Evolutionary conservation across 2,113 vertebrate genomes (phyloP), one percentile per base, ranked within the genome.

Genomic region (Apistogramma diplotaenia): DNA sequence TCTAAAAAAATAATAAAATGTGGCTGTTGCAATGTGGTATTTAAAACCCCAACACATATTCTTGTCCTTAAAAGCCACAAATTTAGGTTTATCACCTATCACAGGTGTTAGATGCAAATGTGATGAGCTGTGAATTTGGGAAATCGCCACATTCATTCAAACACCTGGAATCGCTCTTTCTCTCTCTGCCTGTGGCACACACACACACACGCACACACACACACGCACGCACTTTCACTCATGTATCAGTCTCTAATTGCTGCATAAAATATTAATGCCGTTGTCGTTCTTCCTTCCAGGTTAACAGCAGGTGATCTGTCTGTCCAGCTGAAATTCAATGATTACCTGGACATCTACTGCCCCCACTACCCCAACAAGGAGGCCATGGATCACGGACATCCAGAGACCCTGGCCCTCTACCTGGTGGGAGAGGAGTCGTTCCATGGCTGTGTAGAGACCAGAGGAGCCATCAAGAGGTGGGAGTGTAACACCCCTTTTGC

Each of bases 321-420:
- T 3, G 92, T 99, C 91, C 96, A 97, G 91, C 96, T 99, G 83
- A 96, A 96, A 92, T 96, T 99, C 89, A 99, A 97, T 8, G 98
- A 99, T 94, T 99, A 99, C 95, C 94, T 99, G 95, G 98, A 99
- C 93, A 97, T 99, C 94, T 97, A 97, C 93, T 99, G 98, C 92
- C 98, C 98, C 0, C 95, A 98, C 95, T 99, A 98, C 29, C 73
- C 93, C 2, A 59, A 71, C 6, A 73, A 61, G 27, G 79, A 55
- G 8, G 10, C 93, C 88, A 76, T 33, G 35, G 87, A 74, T 19
- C 6, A 87, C 1, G 53, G 46, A 58, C 40, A 95, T n/a, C 96
- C 96, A 19, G 98, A 99, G 93, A 94, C 89, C 0, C 95, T 98
- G 87, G 93, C 97, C 37, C 97, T 99, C 43, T 99, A 98, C 95